Evolutionary conservation across 2,888 invertebrate species (phyloP), one percentile per base, ranked within the genome.

Genomic region (Ichneumon xanthorius): DNA sequence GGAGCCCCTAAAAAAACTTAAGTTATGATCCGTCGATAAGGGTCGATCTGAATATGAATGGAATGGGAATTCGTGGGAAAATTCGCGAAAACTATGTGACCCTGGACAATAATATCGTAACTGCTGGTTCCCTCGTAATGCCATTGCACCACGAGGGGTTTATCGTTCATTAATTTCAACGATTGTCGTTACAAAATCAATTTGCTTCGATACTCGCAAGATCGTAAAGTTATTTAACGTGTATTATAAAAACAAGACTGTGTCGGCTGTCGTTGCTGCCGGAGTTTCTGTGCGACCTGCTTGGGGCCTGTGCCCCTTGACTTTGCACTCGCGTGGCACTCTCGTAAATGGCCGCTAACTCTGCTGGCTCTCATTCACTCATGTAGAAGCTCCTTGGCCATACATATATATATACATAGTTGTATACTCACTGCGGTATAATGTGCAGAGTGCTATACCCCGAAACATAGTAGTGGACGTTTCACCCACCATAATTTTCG

Each of bases 181-280:
- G 88, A 91, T 90, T 88, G 87, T 90, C 90, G 88, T 90, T 90
- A 89, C 88, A 87, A 88, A 90, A 91, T 90, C 90, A 91, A 89
- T 91, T 91, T 88, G 89, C 89, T 82, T 84, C 89, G 91, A 90
- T 90, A 88, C 89, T 87, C 82, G 87, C 72, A 84, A 81, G 86
- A 80, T 88, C 91, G 87, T 91, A 90, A 91, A 91, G 72, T 89
- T 90, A 89, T 89, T 91, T 90, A 90, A 90, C 89, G 89, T 88
- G 88, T 88, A 91, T 90, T 91, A 90, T 90, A 90, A 91, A 91
- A 91, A 89, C 90, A 90, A 80, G 37, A 71, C 71, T 68, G 53
- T 55, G 11, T 22, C 22, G 14, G 16, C 58, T 33, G 22, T 67
- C 9, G 67, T 67, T 76, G 53, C 19, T 33, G 48, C 11, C 53